These are phyloP conservation scores for Chrysopa pallens DNA, from an alignment of 1,140 invertebrate species.

Conservation along the genomic window DNA sequence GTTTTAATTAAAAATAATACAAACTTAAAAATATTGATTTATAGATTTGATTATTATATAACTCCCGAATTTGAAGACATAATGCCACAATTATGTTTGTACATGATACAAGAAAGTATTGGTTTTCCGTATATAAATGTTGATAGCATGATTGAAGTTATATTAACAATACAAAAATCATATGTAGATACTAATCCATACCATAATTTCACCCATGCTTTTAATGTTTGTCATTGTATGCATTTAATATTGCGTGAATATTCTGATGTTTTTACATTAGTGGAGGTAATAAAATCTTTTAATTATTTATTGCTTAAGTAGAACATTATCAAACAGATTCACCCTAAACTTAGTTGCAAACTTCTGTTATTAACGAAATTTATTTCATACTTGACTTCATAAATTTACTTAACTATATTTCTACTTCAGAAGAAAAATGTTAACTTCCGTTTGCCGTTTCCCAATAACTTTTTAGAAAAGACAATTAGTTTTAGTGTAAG, in stretches of 20 bases:
- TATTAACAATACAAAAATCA: constrained; percentile 25
- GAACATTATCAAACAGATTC: too few species aligned
- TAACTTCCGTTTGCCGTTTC: too few species aligned
- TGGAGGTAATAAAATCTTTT: constrained; percentile 25
- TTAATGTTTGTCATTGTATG: constrained; percentile 35
- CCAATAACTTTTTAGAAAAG: constrained; percentile 25
- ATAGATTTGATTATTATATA: constrained; percentile 31
- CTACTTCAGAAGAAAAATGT: too few species aligned
- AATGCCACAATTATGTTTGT: constrained; percentile 26
- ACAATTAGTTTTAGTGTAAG: constrained; percentile 29
- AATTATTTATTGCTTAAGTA: too few species aligned
- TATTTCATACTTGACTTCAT: too few species aligned
- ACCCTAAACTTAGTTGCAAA: too few species aligned
- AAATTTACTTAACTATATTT: too few species aligned
- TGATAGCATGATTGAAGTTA: constrained; percentile 20
- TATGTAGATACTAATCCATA: constrained; percentile 30
- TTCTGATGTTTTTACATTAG: constrained; percentile 22
- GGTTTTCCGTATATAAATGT: constrained; percentile 20
- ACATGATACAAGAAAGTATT: constrained; percentile 27
- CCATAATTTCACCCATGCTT: constrained; percentile 37
- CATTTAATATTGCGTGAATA: constrained; percentile 30
- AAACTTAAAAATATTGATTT: too few species aligned
- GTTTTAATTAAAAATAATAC: too few species aligned
- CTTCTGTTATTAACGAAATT: too few species aligned
- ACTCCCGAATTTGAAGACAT: constrained; percentile 22